Evolutionary conservation across 2,113 vertebrate genomes (phyloP).

Genomic region (Macaca nemestrina): DNA sequence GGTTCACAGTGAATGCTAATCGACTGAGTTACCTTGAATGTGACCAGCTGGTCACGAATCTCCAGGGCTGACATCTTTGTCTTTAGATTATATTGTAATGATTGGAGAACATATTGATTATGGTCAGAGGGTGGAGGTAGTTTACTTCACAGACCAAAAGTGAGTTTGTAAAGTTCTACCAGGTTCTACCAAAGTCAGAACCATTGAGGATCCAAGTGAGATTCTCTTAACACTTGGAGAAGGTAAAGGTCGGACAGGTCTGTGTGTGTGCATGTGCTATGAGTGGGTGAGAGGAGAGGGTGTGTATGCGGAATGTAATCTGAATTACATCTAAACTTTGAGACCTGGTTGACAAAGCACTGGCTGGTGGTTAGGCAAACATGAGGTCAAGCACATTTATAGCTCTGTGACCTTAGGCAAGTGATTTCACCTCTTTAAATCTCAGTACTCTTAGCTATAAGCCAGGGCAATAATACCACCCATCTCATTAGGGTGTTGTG

Average conservation of each 20-base stretch:
- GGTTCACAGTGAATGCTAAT: not conserved
- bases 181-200: not conserved
- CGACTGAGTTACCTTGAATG: not conserved
- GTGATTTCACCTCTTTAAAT: not conserved
- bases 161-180: conserved; percentile 1
- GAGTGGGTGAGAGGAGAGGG: not conserved
- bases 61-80: not conserved
- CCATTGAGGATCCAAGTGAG: not conserved
- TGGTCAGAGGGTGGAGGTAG: not conserved
- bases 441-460: not conserved
- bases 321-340: not conserved
- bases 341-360: not conserved
- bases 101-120: not conserved
- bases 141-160: not conserved
- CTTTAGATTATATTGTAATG: not conserved
- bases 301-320: not conserved
- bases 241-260: not conserved
- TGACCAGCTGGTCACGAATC: not conserved
- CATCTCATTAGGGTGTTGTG: not conserved
- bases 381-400: not conserved
- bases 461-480: not conserved
- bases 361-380: not conserved
- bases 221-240: not conserved
- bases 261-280: not conserved
- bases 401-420: not conserved